A percentile compares a stretch with the other conserved stretches of the same genome.
Evolutionary conservation across 2,113 vertebrate species (phyloP).

Genomic region (Toxostoma redivivum): DNA sequence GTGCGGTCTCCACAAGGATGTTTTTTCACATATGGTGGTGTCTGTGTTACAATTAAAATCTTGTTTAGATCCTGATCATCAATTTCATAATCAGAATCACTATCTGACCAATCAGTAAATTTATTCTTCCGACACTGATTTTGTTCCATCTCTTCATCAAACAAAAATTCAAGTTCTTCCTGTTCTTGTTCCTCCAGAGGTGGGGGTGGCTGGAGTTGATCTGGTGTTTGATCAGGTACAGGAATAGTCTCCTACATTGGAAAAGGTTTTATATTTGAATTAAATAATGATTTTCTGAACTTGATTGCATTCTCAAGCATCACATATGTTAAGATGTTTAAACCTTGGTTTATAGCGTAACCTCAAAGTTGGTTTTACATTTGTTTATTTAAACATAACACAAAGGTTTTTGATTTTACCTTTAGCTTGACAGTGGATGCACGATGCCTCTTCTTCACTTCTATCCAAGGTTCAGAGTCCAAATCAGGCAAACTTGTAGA

Average conservation of each 20-base stretch:
- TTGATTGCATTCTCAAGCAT: neutral
- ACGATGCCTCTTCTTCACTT: constrained; percentile 86
- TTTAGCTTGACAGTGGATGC: constrained; percentile 76
- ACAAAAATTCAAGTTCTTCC: constrained; percentile 90
- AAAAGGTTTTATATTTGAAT: neutral
- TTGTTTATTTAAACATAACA: neutral
- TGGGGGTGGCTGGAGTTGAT: constrained; percentile 8
- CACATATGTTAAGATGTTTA: neutral
- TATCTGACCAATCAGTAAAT: constrained; percentile 75
- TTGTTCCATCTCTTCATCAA: constrained; percentile 77
- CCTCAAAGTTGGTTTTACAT: neutral
- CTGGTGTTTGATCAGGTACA: constrained; percentile 19
- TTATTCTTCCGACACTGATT: constrained; percentile 65
- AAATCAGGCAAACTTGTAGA: constrained; percentile 81
- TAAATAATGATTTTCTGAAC: neutral
- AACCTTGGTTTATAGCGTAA: neutral
- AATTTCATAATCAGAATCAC: constrained; percentile 79
- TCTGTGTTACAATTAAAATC: constrained; percentile 80
- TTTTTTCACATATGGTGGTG: constrained; percentile 72
- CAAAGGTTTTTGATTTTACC: constrained; percentile 57
- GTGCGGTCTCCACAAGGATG: constrained; percentile 63
- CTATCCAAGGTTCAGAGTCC: constrained; percentile 86
- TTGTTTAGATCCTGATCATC: constrained; percentile 79
- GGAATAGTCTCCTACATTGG: constrained; percentile 65
- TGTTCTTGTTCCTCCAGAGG: constrained; percentile 71